Conservation (phyloP, 2,113 vertebrate species). For the Tupaia tana region DNA sequence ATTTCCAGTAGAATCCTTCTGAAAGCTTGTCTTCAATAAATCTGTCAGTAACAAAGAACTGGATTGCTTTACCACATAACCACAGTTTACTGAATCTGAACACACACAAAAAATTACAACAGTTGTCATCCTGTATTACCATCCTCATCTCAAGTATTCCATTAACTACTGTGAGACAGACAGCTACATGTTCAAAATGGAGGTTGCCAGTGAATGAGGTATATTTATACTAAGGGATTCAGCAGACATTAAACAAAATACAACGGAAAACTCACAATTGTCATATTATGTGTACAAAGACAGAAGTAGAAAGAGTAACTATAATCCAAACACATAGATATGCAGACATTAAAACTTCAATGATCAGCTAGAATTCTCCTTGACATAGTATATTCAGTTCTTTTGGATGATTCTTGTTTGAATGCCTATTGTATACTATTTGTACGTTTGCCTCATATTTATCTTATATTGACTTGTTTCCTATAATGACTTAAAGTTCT, state of each 20-base stretch:
- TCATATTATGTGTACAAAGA: not conserved
- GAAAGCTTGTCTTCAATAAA: slow-evolving; percentile 84
- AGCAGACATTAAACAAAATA: slow-evolving; percentile 39
- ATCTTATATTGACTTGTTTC: not conserved
- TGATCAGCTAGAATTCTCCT: not conserved
- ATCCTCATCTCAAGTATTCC: slow-evolving; percentile 54
- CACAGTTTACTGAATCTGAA: slow-evolving; percentile 58
- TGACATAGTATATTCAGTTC: not conserved
- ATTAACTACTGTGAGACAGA: slow-evolving; percentile 54
- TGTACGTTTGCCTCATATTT: not conserved
- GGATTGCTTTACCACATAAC: slow-evolving; percentile 67
- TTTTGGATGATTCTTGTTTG: not conserved
- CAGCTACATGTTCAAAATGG: slow-evolving; percentile 22
- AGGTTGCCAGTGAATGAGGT: not conserved
- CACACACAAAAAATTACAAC: slow-evolving; percentile 69
- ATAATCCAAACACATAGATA: not conserved
- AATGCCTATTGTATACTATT: not conserved
- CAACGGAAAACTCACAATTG: not conserved
- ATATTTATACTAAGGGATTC: not conserved
- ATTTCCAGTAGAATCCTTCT: slow-evolving; percentile 85
- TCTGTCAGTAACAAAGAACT: slow-evolving; percentile 81
- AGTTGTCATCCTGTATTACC: slow-evolving; percentile 66
- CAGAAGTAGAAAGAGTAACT: not conserved
- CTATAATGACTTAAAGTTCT: not conserved
- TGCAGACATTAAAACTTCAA: not conserved